Percentiles rank a stretch among this genome's conserved stretches.
These are phyloP conservation scores for Phycodurus eques DNA, from an alignment of 2,113 vertebrate genomes.

Conservation along the genomic window DNA sequence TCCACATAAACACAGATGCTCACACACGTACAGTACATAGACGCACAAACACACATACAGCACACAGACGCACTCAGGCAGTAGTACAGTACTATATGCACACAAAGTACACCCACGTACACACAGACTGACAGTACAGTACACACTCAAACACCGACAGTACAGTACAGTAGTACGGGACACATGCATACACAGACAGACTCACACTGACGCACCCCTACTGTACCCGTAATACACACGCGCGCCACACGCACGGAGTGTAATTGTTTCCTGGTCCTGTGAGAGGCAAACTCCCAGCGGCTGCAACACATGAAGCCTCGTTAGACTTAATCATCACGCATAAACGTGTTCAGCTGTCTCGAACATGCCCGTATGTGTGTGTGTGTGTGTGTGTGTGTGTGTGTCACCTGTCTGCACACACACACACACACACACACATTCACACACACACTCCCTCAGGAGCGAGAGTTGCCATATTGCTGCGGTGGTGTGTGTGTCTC, in stretches of 20 bases:
- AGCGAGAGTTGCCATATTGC: conserved; percentile 21
- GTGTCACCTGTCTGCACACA: not conserved
- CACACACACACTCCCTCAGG: conserved; percentile 40
- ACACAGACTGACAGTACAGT: not conserved
- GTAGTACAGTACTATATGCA: no score
- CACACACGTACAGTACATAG: no score
- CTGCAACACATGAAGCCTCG: conserved; percentile 58
- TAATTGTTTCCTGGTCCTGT: conserved; percentile 53
- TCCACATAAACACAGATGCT: no score
- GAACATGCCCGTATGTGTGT: conserved; percentile 22
- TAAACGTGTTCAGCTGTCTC: conserved; percentile 63
- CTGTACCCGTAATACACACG: not conserved
- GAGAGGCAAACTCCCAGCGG: conserved; percentile 39
- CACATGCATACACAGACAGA: not conserved
- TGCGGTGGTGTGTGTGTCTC: not conserved
- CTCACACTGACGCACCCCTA: not conserved
- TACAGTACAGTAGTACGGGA: not conserved
- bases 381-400: not conserved
- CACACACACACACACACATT: conserved; percentile 19
- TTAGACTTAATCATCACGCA: conserved; percentile 63
- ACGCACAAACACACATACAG: no score
- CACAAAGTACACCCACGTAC: no score
- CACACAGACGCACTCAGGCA: no score
- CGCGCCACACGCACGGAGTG: not conserved
- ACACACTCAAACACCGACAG: not conserved